Base-by-base conservation (phyloP, 2,797 vertebrate species). In the Pterois miles region DNA sequence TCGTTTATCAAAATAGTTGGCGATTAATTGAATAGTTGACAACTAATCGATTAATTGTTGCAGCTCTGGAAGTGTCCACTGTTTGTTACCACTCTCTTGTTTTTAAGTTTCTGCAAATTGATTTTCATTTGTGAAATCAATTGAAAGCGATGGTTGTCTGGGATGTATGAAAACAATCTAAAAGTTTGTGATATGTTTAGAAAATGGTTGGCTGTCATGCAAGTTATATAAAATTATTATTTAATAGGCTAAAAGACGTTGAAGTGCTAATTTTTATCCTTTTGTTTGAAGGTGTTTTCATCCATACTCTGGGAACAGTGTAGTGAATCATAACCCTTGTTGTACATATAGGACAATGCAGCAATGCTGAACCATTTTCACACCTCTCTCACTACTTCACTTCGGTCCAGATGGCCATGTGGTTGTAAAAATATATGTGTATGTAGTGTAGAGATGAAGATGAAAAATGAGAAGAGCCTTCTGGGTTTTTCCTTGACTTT, bases 111-210 rank as follows among this genome's bases (percentile, higher is more conserved):
- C 11, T 38, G 40, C 23, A 56, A 53, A 73, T 33, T 33, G 31
- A 70, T 78, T 72, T 66, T 71, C 18, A 79, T 78, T 76, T 34
- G 25, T 46, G 33, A 84, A 76, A 74, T 59, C 4, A 74, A 66
- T 11, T 13, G 5, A 71, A 74, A 69, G n/a, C 38, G 65, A 29
- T 8, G 6, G 4, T 31, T 4, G 22, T 23, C 25, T 58, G 48
- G n/a, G 65, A 40, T 58, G 27, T 50, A 73, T 60, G 60, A 76
- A 59, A 74, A 81, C 53, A 74, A 52, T 23, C 11, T 50, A 3
- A 52, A 33, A 2, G 9, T 34, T 46, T 34, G 40, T 48, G 59
- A 57, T 34, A 46, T 72, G 63, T 65, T 60, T 56, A 27, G 31
- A 46, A 83, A 75, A 72, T 13, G 34, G n/a, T 22, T 67, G 6